Conservation (phyloP, 1,140 invertebrate species). For the Brachionus rotundiformis region DNA sequence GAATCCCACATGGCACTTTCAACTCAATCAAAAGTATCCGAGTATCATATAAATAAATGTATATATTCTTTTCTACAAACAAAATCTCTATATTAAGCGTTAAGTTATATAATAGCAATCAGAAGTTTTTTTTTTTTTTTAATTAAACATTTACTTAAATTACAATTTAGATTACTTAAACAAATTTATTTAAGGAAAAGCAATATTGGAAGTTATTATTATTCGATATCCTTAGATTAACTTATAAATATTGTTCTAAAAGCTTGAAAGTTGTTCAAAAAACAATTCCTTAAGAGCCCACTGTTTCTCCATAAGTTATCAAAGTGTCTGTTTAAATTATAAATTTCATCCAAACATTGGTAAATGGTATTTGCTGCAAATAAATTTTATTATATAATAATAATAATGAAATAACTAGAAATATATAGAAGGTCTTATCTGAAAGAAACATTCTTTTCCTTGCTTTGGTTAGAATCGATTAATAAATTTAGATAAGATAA, state of each 20-base stretch:
- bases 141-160: constrained; percentile 6
- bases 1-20: neutral
- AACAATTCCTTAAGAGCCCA: constrained; percentile 15
- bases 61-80: neutral
- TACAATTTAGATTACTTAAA: constrained; percentile 16
- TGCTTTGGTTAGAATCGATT: constrained; percentile 10
- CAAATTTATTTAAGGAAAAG: neutral
- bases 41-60: neutral
- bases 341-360: neutral
- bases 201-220: neutral
- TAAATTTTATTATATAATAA: constrained; percentile 33
- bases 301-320: constrained; percentile 20
- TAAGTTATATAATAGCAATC: neutral
- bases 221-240: constrained; percentile 28
- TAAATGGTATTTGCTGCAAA: constrained; percentile 32
- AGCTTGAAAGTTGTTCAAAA: constrained; percentile 6
- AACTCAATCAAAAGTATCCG: neutral
- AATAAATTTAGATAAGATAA: constrained; percentile 39
- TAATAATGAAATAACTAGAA: neutral
- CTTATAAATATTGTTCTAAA: constrained; percentile 29
- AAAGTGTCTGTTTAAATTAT: constrained; percentile 39
- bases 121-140: neutral
- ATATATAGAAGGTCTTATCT: constrained; percentile 29
- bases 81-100: neutral
- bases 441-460: neutral